Evolutionary conservation across 2,113 vertebrate genomes (phyloP), one percentile per base, ranked within the genome.

Genomic region (Turdus rufiventris): DNA sequence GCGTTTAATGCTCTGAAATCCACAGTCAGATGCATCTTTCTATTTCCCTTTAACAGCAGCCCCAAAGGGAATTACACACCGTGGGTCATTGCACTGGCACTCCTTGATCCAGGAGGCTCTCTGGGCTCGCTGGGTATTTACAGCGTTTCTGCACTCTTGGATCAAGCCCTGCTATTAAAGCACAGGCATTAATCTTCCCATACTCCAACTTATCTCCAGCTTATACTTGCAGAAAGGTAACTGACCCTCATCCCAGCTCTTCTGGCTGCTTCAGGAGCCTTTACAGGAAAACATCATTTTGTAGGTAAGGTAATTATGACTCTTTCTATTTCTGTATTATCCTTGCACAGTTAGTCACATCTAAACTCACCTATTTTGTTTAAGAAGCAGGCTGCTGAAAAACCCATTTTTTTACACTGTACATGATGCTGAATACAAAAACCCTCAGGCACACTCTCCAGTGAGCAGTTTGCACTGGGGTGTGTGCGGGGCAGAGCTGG

Each of bases 21-120:
- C 38, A 4, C 50, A 85, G 72, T 36, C 92, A 96, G 85, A 93
- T 95, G 88, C 88, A 92, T 95, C 94, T 90, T 90, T 79, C 88
- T 88, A 74, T 95, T 91, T 94, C 34, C 47, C 82, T 86, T 92
- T 86, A 93, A 86, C 83, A 70, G 42, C 75, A 93, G 82, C 29
- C 63, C 67, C 72, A 47, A 56, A 31, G 79, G 80, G 92, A 96
- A 95, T 95, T 88, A 71, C 91, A 80, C 72, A 83, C 63, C 8
- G 75, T 77, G 94, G 94, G 95, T 96, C 95, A 95, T n/a, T 96
- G 95, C 95, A 71, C 79, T 84, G 94, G 92, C 94, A 93, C 80
- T 93, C 94, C 94, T 58, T 36, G 91, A 96, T 95, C 85, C 85
- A 90, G 71, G 82, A 83, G 75, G 33, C 91, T 93, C 71, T 33